Base-by-base conservation (phyloP, 2,113 vertebrate genomes). In the Machaerirhynchus nigripectus region DNA sequence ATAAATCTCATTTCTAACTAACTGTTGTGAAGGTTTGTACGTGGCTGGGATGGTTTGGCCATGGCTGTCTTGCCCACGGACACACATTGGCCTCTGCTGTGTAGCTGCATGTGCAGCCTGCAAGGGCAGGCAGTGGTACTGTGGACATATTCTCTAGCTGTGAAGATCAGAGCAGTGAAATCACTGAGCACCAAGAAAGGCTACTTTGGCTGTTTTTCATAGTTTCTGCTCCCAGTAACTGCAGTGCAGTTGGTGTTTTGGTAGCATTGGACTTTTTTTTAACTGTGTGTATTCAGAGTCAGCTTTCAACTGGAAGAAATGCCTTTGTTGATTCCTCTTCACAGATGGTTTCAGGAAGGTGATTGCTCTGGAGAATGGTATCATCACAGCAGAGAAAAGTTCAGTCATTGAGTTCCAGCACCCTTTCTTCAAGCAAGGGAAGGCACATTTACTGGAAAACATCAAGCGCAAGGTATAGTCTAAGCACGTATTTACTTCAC, bases 301-400 rank as follows among this genome's bases (percentile, higher is more conserved):
- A 68, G 18, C 47, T 76, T 70, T 64, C 70, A 44, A 10, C 24
- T 85, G 59, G 19, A 79, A 90, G 33, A 91, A 76, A 60, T 86
- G 4, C 42, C n/a, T 56, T 27, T 50, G 47, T 70, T 67, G 59
- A 65, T 86, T 18, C n/a, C 33, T 90, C 24, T 80, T 67, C 49
- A 47, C 93, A 98, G 97, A 98, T 97, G 98, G 98, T 30, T 98
- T 98, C 96, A 95, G 96, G 73, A 98, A 98, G 69, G 87, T 98
- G 87, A 88, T 97, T 61, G 82, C 94, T 46, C 56, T 95, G 59
- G 97, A 97, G 49, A 96, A 87, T 80, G 97, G 95, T 31, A 97
- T 96, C 63, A 78, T 94, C 65, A 94, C 70, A 68, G 80, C 84
- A 44, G 96, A 96, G 39, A 97, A 96, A n/a, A 95, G 74, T 47